Evolutionary conservation across 2,888 invertebrate species (phyloP), one percentile per base, ranked within the genome.

Genomic region (Glomeris marginata): DNA sequence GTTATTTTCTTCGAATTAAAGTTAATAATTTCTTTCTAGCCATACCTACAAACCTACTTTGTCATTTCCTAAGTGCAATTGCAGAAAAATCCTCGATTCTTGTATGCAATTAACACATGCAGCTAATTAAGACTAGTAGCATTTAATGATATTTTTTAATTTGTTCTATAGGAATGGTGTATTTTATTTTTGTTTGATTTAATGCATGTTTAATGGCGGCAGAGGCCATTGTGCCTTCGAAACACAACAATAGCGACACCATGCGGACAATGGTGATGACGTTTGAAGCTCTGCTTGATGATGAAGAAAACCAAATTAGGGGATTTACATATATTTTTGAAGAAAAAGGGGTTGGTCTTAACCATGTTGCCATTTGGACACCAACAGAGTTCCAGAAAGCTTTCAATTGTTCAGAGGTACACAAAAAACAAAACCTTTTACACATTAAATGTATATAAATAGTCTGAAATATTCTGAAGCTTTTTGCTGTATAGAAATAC

Each of bases 221-320:
- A 59, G 59, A 55, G 38, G 57, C 51, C n/a, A 49, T 85, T 65
- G 83, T 85, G 67, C 78, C 84, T 0, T 77, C 79, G 63, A 78
- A 78, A 61, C 83, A 77, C 64, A 79, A 79, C 8, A 80, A 82
- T 60, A 78, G 76, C 45, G 82, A 84, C 61, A 80, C 84, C 77
- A 80, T 84, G 63, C 76, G 81, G 33, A 76, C 81, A 1, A 81
- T 84, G 68, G 79, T 77, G 45, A 75, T 80, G 41, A 80, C 80
- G 20, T 84, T 81, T 63, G 86, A 86, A 65, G 77, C 81, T 1
- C 64, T 85, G 42, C 74, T 86, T 72, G 84, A 84, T 63, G 82
- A 85, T 62, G 84, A 86, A 64, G 80, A 83, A 57, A 78, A 75
- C 57, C 86, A 86, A 68, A 74, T 84, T 6, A 72, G 80, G 13